Base-by-base conservation (phyloP, 2,888 invertebrate species). In the Leucoma salicis region DNA sequence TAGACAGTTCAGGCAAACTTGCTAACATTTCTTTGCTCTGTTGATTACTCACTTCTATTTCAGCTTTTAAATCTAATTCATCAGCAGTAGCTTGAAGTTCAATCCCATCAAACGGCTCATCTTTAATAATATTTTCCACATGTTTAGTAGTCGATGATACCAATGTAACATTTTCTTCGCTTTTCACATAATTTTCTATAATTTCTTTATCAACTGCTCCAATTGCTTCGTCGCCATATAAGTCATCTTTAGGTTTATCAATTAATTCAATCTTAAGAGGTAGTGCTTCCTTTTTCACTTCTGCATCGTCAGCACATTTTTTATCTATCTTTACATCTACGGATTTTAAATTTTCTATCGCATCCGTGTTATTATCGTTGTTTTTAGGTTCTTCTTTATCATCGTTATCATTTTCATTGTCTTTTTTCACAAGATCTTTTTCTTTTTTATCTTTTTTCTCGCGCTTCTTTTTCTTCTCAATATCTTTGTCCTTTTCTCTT, bases 1-100 rank as follows among this genome's bases (percentile, higher is more conserved):
- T 97, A 0, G 97, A 97, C 36, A 94, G 84, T 67, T 94, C 96
- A 0, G 97, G 96, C 45, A 95, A 61, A 1, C 93, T 93, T 11
- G 94, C 95, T 37, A 95, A 75, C 73, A 94, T 92, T 74, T 94
- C 93, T 61, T 91, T 89, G 42, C 53, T 73, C 12, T 49, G 31
- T 47, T 73, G 76, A 41, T 43, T 63, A 43, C 55, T 63, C 66
- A 74, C 40, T 64, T 87, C 88, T 16, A 86, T 66, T 49, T 92
- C 92, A 57, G 86, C 79, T 59, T 92, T 85, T 49, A 92, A 88
- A 48, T 87, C 86, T 52, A 90, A 73, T 63, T 92, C 92, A 49
- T 91, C 92, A 5, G 90, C 82, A 46, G 83, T 90, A 2, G 86
- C 87, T 70, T 92, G 92, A 39, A 92, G 71, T 65, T 92, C 92